Evolutionary conservation across 30 jellyfish, hydroid and myxozoan species (phyloP).

Genomic region (Calvadosia cruxmelitensis): DNA sequence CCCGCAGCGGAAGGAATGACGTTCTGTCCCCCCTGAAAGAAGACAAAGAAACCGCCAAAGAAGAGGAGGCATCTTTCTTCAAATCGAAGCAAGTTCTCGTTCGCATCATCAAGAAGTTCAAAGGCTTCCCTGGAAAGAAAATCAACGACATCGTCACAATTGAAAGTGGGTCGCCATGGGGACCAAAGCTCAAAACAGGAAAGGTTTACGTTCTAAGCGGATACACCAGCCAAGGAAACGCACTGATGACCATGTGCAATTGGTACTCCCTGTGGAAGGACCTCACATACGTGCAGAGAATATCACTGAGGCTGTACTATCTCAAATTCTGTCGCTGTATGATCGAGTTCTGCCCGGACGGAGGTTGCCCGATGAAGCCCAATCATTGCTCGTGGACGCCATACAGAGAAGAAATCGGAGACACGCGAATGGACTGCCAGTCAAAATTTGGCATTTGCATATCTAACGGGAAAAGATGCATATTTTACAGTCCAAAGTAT

Average conservation of each 20-base stretch:
- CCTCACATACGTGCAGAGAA: conserved; percentile 22
- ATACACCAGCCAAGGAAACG: conserved; percentile 6
- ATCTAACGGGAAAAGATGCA: background rate
- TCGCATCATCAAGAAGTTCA: conserved; percentile 13
- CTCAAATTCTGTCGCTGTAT: background rate
- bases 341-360: background rate
- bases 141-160: conserved; percentile 7
- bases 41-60: background rate
- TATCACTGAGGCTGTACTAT: conserved; percentile 11
- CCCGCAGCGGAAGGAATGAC: too few species aligned
- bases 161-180: conserved; percentile 14
- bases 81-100: conserved; percentile 14
- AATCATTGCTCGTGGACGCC: background rate
- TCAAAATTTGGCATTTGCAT: background rate
- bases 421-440: background rate
- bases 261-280: conserved; percentile 40
- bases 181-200: conserved; percentile 19
- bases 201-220: conserved; percentile 26
- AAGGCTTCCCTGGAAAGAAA: conserved; percentile 3
- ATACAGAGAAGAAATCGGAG: background rate
- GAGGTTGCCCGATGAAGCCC: background rate
- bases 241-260: conserved; percentile 19
- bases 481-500: background rate
- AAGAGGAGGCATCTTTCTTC: background rate
- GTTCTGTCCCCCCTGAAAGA: too few species aligned